These are phyloP conservation scores for Tetranychus truncatus DNA, from an alignment of 2,888 invertebrate genomes.

Conservation along the genomic window DNA sequence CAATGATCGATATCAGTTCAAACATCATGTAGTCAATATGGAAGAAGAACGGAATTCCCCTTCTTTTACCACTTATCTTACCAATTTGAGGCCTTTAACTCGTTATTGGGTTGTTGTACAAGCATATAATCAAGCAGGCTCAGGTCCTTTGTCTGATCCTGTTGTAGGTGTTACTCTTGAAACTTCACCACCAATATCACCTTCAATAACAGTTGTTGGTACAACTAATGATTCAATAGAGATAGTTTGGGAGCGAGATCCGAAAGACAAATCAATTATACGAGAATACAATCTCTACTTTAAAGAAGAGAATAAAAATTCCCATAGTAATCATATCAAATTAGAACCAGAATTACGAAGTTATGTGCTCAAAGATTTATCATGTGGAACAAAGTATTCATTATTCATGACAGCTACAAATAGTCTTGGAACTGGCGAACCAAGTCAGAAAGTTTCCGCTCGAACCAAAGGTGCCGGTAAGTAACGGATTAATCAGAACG, in stretches of 20 bases:
- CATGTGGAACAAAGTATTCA: constrained; percentile 25
- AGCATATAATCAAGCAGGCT: constrained; percentile 33
- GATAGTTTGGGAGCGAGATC: constrained; percentile 23
- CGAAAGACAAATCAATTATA: neutral
- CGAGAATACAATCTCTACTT: constrained; percentile 24
- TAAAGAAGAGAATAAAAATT: constrained; percentile 12
- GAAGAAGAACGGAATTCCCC: neutral
- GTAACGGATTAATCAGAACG: neutral
- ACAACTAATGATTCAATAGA: constrained; percentile 23
- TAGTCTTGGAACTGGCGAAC: constrained; percentile 27
- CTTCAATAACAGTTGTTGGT: constrained; percentile 20
- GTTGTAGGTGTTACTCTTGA: constrained; percentile 35
- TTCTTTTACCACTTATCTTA: constrained; percentile 19
- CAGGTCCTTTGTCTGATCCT: constrained; percentile 32
- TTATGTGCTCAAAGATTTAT: constrained; percentile 6
- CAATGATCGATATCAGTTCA: constrained; percentile 56
- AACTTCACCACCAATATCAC: constrained; percentile 20
- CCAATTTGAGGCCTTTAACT: constrained; percentile 34
- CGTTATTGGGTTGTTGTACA: constrained; percentile 33
- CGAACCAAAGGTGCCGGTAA: constrained; percentile 19
- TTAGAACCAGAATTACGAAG: constrained; percentile 5
- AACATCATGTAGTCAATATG: constrained; percentile 44
- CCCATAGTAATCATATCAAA: neutral
- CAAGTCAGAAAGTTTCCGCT: constrained; percentile 19
- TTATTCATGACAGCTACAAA: constrained; percentile 27